A percentile compares a stretch with the other conserved stretches of the same genome.
phyloP scores from a whole-genome alignment of 2,888 invertebrate genomes.

The Entomobrya proxima region DNA sequence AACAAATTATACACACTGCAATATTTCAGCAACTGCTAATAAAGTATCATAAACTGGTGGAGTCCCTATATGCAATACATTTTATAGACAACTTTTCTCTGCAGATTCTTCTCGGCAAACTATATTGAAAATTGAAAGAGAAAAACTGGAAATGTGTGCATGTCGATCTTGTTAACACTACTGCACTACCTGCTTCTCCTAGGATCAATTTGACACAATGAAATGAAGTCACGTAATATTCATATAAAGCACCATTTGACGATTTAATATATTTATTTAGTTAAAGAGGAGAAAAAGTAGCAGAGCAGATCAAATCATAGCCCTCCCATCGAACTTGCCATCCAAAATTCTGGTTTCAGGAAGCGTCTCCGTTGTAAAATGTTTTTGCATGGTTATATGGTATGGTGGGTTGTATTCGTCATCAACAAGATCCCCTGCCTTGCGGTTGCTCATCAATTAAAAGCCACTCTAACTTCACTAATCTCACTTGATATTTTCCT shows the following conservation, averaged over 20 bases:
- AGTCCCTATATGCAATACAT: not conserved
- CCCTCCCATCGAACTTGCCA: conserved; percentile 12
- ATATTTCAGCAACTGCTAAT: not conserved
- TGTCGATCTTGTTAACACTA: conserved; percentile 22
- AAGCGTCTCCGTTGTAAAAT: conserved; percentile 29
- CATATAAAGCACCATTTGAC: conserved; percentile 1
- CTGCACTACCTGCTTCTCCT: not conserved
- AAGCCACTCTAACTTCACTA: conserved; percentile 22
- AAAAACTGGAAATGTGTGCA: conserved; percentile 56
- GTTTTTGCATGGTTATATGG: not conserved
- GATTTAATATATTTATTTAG: not conserved
- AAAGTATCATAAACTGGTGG: conserved; percentile 7
- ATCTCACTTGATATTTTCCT: not conserved
- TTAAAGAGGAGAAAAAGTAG: not conserved
- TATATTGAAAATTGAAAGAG: not conserved
- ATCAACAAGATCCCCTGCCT: conserved; percentile 52
- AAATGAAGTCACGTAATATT: conserved; percentile 39
- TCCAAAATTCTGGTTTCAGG: conserved; percentile 56
- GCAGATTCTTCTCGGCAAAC: too few species aligned
- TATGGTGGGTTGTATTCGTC: not conserved
- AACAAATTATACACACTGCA: not conserved
- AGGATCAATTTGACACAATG: not conserved
- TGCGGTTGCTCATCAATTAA: conserved; percentile 59
- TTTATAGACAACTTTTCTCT: not conserved
- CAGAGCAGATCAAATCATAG: not conserved